Percentiles rank a stretch among this genome's conserved stretches.
Evolutionary conservation across 2,113 vertebrate genomes (phyloP).

Genomic region (Xiphorhynchus elegans): DNA sequence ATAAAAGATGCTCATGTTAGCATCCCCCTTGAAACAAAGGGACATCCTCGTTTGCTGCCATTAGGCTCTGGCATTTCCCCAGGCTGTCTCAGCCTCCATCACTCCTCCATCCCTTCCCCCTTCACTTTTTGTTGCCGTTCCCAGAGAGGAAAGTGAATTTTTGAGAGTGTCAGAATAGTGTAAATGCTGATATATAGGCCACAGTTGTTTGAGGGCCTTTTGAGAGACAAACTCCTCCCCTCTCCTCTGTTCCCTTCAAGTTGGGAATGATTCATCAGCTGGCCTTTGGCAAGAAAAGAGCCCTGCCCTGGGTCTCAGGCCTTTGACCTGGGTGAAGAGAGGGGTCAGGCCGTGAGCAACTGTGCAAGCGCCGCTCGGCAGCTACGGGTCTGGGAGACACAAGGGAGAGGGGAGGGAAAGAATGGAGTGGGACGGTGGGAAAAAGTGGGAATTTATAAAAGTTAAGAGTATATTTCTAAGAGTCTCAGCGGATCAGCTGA

Average conservation of each 20-base stretch:
- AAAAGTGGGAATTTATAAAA: slow-evolving; percentile 92
- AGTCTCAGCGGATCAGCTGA: slow-evolving; percentile 91
- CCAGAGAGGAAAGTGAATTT: slow-evolving; percentile 83
- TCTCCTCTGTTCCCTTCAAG: slow-evolving; percentile 78
- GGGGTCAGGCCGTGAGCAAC: slow-evolving; percentile 88
- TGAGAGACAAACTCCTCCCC: slow-evolving; percentile 82
- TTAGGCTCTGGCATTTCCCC: not conserved
- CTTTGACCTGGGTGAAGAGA: slow-evolving; percentile 95
- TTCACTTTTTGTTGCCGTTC: slow-evolving; percentile 51
- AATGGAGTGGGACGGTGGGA: slow-evolving; percentile 89
- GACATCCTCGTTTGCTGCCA: not conserved
- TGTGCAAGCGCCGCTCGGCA: slow-evolving; percentile 82
- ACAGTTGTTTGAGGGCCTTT: slow-evolving; percentile 92
- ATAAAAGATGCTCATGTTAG: not conserved
- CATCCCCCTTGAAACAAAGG: not conserved
- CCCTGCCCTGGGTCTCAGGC: slow-evolving; percentile 86
- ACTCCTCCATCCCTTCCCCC: not conserved
- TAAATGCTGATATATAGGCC: slow-evolving; percentile 93
- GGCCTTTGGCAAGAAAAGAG: slow-evolving; percentile 94
- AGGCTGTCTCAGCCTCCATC: not conserved
- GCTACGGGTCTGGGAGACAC: slow-evolving; percentile 77
- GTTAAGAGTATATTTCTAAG: slow-evolving; percentile 95
- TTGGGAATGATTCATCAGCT: slow-evolving; percentile 93
- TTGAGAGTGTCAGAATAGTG: slow-evolving; percentile 79
- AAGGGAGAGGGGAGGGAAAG: slow-evolving; percentile 76